Evolutionary conservation across 2,113 vertebrate genomes (phyloP), one percentile per base, ranked within the genome.

Genomic region (Hyperopisus bebe): DNA sequence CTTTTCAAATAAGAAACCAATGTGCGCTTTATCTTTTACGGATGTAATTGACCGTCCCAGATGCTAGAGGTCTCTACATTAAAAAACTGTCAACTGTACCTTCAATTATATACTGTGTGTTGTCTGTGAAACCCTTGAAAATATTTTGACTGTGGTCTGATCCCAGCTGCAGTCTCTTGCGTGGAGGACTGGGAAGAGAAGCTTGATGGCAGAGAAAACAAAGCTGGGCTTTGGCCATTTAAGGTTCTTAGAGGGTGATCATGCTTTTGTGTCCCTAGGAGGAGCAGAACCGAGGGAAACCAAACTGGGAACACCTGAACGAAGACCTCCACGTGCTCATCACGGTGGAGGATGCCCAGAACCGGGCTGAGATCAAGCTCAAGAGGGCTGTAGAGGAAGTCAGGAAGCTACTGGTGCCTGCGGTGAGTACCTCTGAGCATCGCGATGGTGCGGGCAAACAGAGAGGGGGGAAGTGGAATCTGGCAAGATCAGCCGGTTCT

Each of bases 241-340:
- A 17, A 46, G 35, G 48, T 66, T 15, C 53, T 21, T 62, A 44
- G 86, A 17, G 5, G 24, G 8, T 87, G n/a, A 53, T 53, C 15
- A 0, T 15, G n/a, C 24, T n/a, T 84, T 58, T 47, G 51, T 55
- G 15, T 89, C 10, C 48, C 50, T 88, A 98, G 97, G 97, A 98
- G 93, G 97, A 98, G 89, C 97, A 97, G 93, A 98, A 98, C 90
- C 93, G 97, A 94, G 97, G 97, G 91, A 98, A 98, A 89, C 97
- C 97, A 89, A 98, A 98, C 90, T 98, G 97, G 97, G 97, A 98
- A 90, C 97, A 98, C 91, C 96, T 98, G 91, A 98, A 98, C 90
- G 97, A 98, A 95, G 97, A 98, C 91, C 95, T 98, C 91, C 97
- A 98, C 51, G 97, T 98, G 86, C 94, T 98, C 90, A 97, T 98